Percentiles rank a stretch among this genome's conserved stretches.
phyloP scores from a whole-genome alignment of 2,797 vertebrate species.

The Gorsachius magnificus region DNA sequence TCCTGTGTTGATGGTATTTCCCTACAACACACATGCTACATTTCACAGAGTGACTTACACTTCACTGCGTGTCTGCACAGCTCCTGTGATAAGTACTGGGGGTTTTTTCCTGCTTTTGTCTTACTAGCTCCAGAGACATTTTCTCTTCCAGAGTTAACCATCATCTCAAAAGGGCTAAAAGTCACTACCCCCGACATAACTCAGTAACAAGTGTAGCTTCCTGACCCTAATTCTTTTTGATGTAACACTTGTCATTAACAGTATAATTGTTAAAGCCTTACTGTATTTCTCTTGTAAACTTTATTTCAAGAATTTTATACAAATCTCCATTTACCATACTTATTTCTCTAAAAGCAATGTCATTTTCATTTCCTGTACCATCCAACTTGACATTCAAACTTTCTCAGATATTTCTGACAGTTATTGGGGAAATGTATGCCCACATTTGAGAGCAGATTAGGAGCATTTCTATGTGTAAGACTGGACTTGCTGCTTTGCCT shows the following conservation, averaged over 20 bases:
- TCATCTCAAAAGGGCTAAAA: background rate
- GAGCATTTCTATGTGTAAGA: background rate
- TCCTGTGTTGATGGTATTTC: background rate
- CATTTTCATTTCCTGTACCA: background rate
- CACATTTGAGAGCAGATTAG: background rate
- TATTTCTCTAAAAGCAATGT: background rate
- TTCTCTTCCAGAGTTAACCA: background rate
- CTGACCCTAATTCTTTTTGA: background rate
- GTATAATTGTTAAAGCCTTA: background rate
- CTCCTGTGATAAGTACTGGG: background rate
- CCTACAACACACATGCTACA: background rate
- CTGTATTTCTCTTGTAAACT: background rate
- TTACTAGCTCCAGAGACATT: background rate
- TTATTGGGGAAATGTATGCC: background rate
- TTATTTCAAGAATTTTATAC: background rate
- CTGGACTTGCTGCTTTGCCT: background rate
- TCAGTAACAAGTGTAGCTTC: background rate
- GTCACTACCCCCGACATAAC: background rate
- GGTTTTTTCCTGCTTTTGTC: background rate
- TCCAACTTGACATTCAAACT: background rate
- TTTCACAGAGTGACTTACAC: background rate
- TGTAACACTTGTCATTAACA: background rate
- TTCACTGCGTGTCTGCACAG: background rate
- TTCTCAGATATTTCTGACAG: background rate
- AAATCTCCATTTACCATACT: background rate